Evolutionary conservation across 2,888 invertebrate genomes (phyloP), one percentile per base, ranked within the genome.

Genomic region (Aleiodes alternator): DNA sequence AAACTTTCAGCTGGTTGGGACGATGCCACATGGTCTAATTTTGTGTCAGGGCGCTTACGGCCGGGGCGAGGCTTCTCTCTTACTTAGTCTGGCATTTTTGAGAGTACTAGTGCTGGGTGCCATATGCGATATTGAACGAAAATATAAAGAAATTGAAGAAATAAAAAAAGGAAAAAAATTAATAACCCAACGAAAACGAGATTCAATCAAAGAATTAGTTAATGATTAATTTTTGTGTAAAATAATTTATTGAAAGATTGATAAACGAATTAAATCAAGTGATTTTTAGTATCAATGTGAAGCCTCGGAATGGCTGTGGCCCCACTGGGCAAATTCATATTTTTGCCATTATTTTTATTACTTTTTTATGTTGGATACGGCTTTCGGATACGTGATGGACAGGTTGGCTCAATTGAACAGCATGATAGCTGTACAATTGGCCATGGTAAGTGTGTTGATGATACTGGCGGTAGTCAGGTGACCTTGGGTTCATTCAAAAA

Each of bases 1-100:
- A 89, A 88, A 87, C 88, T 87, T 81, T 81, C 84, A 86, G 87
- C 88, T 87, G 83, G 82, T 83, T 88, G 87, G 87, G 86, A 83
- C 81, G 83, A 82, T 88, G 88, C 88, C 87, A 87, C 86, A 83
- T 86, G 87, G 84, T 89, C 89, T 86, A 89, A 88, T 88, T 89
- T 83, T 86, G 84, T 85, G 78, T 84, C 78, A 82, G 56, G 50
- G 72, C 72, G 64, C 11, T 51, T 72, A 70, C 74, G 75, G 76
- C 79, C 79, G 75, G 77, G 80, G 70, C 72, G 68, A 50, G 70
- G 69, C 69, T 59, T 74, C 79, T 75, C 69, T 77, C 77, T 73
- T 72, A 72, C 75, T 76, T 72, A 50, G 72, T 69, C 68, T 57
- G 66, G 74, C 43, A 73, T 64, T 71, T 71, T 70, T 71, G 64